Percentiles rank a stretch among this genome's conserved stretches.
Conservation (phyloP, 2,888 invertebrate genomes). For the Vesta saturnalis region DNA sequence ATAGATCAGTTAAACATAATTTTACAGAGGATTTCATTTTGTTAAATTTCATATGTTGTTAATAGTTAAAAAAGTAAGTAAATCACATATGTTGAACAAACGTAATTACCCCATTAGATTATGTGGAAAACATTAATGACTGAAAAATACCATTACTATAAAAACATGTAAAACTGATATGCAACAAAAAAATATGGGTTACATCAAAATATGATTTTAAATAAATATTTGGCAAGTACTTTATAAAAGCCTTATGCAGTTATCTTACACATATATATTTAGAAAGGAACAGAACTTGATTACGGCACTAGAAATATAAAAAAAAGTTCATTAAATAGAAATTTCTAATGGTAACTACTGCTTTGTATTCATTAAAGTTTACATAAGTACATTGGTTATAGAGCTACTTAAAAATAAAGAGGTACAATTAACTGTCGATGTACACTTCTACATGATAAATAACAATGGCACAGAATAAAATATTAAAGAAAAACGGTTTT, state of each 20-base stretch:
- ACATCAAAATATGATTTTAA: background rate
- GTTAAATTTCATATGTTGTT: too few species aligned
- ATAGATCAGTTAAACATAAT: slow-evolving; percentile 8
- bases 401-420: slow-evolving; percentile 34
- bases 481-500: slow-evolving; percentile 40
- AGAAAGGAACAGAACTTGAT: slow-evolving; percentile 18
- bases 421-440: slow-evolving; percentile 35
- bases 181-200: background rate
- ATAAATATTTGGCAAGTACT: slow-evolving; percentile 39
- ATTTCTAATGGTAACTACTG: slow-evolving; percentile 34
- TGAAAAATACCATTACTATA: too few species aligned
- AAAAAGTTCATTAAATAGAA: slow-evolving; percentile 26
- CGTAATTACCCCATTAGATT: background rate
- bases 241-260: background rate
- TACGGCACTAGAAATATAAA: background rate
- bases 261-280: background rate
- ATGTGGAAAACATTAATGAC: background rate
- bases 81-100: background rate
- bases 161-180: background rate
- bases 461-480: slow-evolving; percentile 43
- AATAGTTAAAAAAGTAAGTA: too few species aligned
- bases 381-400: slow-evolving; percentile 29
- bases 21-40: too few species aligned
- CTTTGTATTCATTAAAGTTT: slow-evolving; percentile 15
- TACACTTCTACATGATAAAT: slow-evolving; percentile 36